Evolutionary conservation across 2,888 invertebrate genomes (phyloP).

Genomic region (Noctua fimbriata): DNA sequence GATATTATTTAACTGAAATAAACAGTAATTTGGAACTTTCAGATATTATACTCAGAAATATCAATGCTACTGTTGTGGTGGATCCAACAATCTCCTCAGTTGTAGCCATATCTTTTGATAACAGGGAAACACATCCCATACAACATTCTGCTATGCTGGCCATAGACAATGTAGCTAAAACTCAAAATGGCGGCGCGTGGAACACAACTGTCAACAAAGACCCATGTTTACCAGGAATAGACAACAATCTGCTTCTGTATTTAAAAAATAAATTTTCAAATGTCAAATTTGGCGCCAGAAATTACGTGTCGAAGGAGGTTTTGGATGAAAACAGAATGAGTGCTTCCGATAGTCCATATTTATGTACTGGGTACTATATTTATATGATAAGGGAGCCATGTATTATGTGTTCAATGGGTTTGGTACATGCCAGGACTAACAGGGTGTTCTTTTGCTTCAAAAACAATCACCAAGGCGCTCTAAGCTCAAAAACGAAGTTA

Average conservation of each 20-base stretch:
- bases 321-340: conserved; percentile 59
- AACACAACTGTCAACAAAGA: conserved; percentile 41
- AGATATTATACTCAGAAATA: conserved; percentile 59
- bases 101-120: conserved; percentile 92
- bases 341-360: conserved; percentile 91
- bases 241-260: conserved; percentile 77
- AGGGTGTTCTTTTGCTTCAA: conserved; percentile 94
- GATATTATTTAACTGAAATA: conserved; percentile 71
- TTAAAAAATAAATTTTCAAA: conserved; percentile 79
- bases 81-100: conserved; percentile 92
- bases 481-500: conserved; percentile 93
- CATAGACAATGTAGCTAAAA: conserved; percentile 95
- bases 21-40: conserved; percentile 40
- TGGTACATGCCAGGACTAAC: conserved; percentile 96
- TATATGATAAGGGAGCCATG: conserved; percentile 97
- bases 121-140: conserved; percentile 91
- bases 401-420: conserved; percentile 98
- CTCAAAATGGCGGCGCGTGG: conserved; percentile 95
- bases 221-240: conserved; percentile 79
- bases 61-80: conserved; percentile 91
- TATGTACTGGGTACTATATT: conserved; percentile 96
- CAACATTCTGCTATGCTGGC: conserved; percentile 96
- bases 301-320: conserved; percentile 78
- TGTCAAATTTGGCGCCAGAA: conserved; percentile 87
- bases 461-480: conserved; percentile 91